phyloP scores from a whole-genome alignment of 2,888 invertebrate species.

The Hyposoter didymator region DNA sequence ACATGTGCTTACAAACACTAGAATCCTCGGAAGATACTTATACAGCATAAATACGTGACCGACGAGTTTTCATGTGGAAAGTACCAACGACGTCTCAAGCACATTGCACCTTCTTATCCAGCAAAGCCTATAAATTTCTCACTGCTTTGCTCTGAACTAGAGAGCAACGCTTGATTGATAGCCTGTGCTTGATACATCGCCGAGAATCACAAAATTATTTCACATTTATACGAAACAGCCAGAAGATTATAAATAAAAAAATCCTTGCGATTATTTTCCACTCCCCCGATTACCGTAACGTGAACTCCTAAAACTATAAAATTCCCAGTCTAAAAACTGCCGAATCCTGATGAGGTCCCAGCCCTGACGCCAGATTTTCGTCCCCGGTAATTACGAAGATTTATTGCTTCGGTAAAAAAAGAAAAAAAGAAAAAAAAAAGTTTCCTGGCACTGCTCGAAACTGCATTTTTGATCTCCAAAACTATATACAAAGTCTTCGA shows the following conservation, averaged over 20 bases:
- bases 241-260: neutral
- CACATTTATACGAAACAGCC: neutral
- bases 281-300: neutral
- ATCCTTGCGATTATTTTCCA: neutral
- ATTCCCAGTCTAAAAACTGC: too few relatives aligned
- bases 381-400: too few relatives aligned
- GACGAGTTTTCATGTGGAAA: conserved; percentile 68
- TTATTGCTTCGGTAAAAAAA: too few relatives aligned
- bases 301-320: too few relatives aligned
- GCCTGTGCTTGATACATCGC: conserved; percentile 30
- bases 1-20: conserved; percentile 37
- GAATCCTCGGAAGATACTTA: conserved; percentile 37
- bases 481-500: too few relatives aligned
- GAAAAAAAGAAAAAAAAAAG: too few relatives aligned
- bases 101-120: conserved; percentile 42
- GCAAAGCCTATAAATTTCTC: conserved; percentile 62
- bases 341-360: too few relatives aligned
- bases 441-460: too few relatives aligned
- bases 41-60: conserved; percentile 54
- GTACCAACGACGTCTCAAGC: conserved; percentile 45
- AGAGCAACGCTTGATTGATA: conserved; percentile 55
- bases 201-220: conserved; percentile 34
- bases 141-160: conserved; percentile 38
- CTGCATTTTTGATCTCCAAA: too few relatives aligned
- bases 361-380: too few relatives aligned